phyloP scores from a whole-genome alignment of 2,797 vertebrate species.

The Lepidocolaptes lacrymiger region DNA sequence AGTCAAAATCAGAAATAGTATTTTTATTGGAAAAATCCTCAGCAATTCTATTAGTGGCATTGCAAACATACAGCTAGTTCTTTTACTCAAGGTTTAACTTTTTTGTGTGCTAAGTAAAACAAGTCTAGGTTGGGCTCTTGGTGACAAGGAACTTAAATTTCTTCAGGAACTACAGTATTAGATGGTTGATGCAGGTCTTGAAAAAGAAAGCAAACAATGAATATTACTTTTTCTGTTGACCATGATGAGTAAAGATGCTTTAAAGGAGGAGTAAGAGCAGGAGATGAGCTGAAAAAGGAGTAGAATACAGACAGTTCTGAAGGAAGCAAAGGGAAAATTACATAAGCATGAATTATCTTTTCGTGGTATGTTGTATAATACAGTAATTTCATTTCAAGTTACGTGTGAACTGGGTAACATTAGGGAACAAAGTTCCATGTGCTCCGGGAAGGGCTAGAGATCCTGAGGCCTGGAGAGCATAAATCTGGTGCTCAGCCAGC shows the following conservation, averaged over 20 bases:
- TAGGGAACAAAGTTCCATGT: background rate
- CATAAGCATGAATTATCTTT: background rate
- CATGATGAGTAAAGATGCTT: background rate
- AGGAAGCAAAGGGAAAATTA: background rate
- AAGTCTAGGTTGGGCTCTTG: background rate
- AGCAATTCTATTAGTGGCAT: background rate
- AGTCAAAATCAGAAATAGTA: background rate
- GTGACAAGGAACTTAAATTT: background rate
- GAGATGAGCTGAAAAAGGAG: background rate
- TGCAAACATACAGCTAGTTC: background rate
- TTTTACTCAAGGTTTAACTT: background rate
- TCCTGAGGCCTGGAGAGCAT: background rate
- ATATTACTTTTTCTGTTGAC: background rate
- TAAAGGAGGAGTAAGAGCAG: background rate
- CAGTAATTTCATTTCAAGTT: background rate
- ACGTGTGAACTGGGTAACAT: background rate
- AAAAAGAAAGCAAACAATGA: background rate
- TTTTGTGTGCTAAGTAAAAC: background rate
- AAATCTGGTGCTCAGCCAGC: background rate
- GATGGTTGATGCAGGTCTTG: background rate
- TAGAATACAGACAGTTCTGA: background rate
- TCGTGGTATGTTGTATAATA: background rate
- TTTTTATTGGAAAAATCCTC: background rate
- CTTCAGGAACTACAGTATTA: background rate
- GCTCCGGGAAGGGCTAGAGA: background rate